Evolutionary conservation across 1,140 invertebrate genomes (phyloP), one percentile per base, ranked within the genome.

Genomic region (Bombus sibiricus): DNA sequence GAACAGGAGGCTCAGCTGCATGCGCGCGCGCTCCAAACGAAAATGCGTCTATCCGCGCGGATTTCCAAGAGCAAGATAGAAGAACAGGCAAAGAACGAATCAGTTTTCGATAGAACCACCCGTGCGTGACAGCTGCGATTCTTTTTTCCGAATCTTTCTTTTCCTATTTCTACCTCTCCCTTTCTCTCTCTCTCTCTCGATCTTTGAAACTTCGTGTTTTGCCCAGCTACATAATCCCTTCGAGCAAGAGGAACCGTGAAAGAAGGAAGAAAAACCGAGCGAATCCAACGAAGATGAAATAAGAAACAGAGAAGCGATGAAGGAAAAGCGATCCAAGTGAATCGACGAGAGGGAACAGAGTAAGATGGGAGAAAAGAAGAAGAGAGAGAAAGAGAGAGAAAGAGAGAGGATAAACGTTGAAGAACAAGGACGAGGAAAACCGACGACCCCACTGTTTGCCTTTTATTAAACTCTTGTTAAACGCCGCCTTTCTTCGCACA

Each of bases 381-480:
- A 66, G 10, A 34, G 25, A 64, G 34, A 34, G 41, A 53, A 10
- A 39, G 72, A 39, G 39, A 39, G 8, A 41, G 39, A 39, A 37
- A 86, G 81, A 37, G 34, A 34, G 91, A 83, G 85, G 84, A 53
- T 77, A 88, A 78, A 53, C 47, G 86, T 87, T 88, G 76, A 81
- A 71, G 87, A 34, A 41, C 12, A n/a, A 86, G 75, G 80, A 81
- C 53, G 32, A 83, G 69, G 83, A 68, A 64, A 81, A 77, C 34
- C n/a, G 64, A 79, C 84, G 83, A 89, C 83, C 88, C 86, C 79
- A 84, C 91, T 94, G 94, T 94, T 95, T 94, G 94, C 94, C 94
- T 95, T 95, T 95, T 95, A 95, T 95, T 95, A 95, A 94, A 94
- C 93, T 94, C 94, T 95, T 94, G 94, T 95, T 95, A 95, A 94